A percentile compares a stretch with the other conserved stretches of the same genome.
Evolutionary conservation across 2,888 invertebrate species (phyloP).

Genomic region (Drosophila infuscata): DNA sequence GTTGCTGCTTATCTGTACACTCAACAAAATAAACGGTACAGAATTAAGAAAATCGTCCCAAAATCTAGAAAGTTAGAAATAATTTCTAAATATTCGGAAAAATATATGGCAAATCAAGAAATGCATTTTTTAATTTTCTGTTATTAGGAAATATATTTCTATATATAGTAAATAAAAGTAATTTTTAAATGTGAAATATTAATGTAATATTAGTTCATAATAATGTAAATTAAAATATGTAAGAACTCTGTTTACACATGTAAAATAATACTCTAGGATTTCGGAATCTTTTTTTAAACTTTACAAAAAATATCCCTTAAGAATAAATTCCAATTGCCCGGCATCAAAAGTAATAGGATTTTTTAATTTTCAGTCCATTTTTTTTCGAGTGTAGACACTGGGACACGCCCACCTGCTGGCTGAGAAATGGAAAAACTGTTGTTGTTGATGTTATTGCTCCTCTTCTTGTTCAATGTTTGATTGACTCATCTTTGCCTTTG

Average conservation of each 20-base stretch:
- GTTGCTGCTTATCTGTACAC: conserved; percentile 53
- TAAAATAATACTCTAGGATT: neutral
- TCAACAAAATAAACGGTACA: neutral
- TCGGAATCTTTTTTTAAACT: neutral
- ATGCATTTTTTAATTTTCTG: fast-evolving
- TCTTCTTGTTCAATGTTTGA: conserved; percentile 62
- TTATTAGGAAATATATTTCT: neutral
- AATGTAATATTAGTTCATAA: neutral
- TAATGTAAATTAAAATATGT: neutral
- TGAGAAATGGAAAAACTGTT: conserved; percentile 30
- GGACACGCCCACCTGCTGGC: conserved; percentile 33
- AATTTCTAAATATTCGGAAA: neutral
- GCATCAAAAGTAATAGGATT: neutral
- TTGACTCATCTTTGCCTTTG: conserved; percentile 75
- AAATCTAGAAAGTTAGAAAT: neutral
- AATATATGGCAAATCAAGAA: neutral
- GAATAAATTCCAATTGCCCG: neutral
- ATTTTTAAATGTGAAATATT: neutral
- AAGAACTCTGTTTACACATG: neutral
- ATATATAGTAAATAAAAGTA: neutral
- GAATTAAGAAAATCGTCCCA: neutral
- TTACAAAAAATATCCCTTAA: neutral
- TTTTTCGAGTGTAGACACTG: neutral
- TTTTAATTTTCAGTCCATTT: neutral
- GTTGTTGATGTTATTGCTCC: conserved; percentile 35